Base-by-base conservation (phyloP, 92 coral and sea anemone genomes). In the Zoanthus gigantus region DNA sequence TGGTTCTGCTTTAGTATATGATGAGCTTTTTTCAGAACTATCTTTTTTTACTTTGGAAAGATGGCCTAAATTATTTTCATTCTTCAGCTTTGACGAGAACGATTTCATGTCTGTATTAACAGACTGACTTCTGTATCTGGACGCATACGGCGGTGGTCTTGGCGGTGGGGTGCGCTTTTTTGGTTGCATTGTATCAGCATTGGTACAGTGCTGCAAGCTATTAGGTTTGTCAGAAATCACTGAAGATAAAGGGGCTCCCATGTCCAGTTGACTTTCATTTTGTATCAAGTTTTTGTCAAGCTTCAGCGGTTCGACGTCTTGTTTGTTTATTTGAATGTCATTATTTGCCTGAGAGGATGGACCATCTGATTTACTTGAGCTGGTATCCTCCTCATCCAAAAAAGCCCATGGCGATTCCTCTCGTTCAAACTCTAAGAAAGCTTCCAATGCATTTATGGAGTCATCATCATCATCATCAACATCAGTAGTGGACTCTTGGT, bases 1-100 rank as follows among this genome's bases (percentile, higher is more conserved):
- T 48, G 94, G 90, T 88, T 91, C 86, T 32, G 82, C 84, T 45
- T 76, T 86, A 13, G 66, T 79, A 15, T 66, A 30, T 2, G 78
- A 79, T 11, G 85, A 83, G 71, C 54, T 78, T 12, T 85, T 57
- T 56, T 30, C 47, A 23, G 63, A 29, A 18, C 30, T 81, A 58
- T 54, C 73, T 67, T 37, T 29, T 31, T 69, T 6, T 66, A 34
- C 47, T 16, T 13, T 37, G 14, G 75, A 50, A 46, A 65, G 61
- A 48, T 17, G 85, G 23, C 18, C 23, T 81, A 53, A 4, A 11
- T 11, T 15, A 12, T 29, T 14, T 44, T 45, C 75, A 10, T 10
- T 23, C 23, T 81, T 81, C 11, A 48, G 37, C 54, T 80, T 56
- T 37, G 72, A 18, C 17, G 58, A 4, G 54, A 66, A 13, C 0